Evolutionary conservation across 2,888 invertebrate species (phyloP).

Genomic region (Frankliniella fusca): DNA sequence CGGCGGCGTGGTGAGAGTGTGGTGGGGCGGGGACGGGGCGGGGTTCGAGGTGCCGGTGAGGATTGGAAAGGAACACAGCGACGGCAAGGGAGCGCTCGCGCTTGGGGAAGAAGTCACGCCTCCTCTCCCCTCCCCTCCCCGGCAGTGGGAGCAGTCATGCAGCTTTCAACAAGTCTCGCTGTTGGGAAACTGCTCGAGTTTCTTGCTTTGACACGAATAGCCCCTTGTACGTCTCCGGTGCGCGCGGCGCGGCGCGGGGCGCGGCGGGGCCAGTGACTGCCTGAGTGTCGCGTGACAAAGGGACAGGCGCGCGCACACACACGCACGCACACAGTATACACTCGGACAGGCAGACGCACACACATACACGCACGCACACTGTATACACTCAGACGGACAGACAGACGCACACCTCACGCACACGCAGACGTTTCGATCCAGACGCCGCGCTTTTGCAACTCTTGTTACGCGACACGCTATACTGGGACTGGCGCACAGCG

Average conservation of each 20-base stretch:
- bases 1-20: too few relatives aligned
- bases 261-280: neutral
- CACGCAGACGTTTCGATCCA: too few relatives aligned
- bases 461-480: too few relatives aligned
- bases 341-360: neutral
- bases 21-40: too few relatives aligned
- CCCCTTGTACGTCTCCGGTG: neutral
- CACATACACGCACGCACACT: neutral
- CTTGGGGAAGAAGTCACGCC: too few relatives aligned
- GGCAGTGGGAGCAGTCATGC: neutral
- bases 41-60: too few relatives aligned
- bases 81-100: too few relatives aligned
- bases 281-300: constrained; percentile 6
- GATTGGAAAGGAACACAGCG: too few relatives aligned
- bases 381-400: neutral
- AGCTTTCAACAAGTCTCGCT: constrained; percentile 12
- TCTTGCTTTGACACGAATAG: constrained; percentile 4
- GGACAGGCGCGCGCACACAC: neutral
- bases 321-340: neutral
- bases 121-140: too few relatives aligned
- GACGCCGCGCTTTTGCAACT: too few relatives aligned
- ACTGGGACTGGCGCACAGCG: too few relatives aligned
- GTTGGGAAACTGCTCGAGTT: constrained; percentile 6
- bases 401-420: too few relatives aligned
- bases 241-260: neutral